Evolutionary conservation across 2,113 vertebrate species (phyloP).

Genomic region (Trogon surrucura): DNA sequence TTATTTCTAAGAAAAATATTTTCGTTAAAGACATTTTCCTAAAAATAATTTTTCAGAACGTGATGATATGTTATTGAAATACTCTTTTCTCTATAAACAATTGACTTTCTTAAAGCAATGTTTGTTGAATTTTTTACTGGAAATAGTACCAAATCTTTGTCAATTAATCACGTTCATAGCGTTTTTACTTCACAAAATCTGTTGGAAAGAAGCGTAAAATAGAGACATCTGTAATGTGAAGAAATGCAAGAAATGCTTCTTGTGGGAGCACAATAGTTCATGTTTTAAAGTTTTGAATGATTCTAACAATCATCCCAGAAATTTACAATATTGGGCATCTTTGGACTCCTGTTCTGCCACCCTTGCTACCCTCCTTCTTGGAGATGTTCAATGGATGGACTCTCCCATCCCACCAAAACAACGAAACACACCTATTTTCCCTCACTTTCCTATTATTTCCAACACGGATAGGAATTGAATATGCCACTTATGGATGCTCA

Average conservation of each 20-base stretch:
- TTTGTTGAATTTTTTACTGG: constrained; percentile 32
- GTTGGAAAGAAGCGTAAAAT: background rate
- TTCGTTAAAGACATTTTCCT: constrained; percentile 33
- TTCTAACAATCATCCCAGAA: background rate
- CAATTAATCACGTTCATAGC: background rate
- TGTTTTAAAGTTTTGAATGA: background rate
- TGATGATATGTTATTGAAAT: constrained; percentile 49
- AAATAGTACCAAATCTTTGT: background rate
- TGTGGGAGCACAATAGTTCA: background rate
- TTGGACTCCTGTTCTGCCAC: background rate
- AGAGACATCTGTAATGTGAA: background rate
- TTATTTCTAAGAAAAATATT: constrained; percentile 57
- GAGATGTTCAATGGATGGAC: background rate
- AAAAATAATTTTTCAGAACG: background rate
- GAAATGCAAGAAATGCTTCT: background rate
- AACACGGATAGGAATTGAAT: accelerated
- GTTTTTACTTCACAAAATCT: background rate
- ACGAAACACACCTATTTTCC: background rate
- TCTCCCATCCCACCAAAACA: background rate
- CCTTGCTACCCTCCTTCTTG: background rate
- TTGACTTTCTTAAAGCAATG: background rate
- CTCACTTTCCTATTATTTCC: background rate
- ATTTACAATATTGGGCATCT: background rate
- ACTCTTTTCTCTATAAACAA: constrained; percentile 42
- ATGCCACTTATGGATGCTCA: background rate